Evolutionary conservation across 92 coral and sea anemone species (phyloP), one percentile per base, ranked within the genome.

Genomic region (Desmophyllum pertusum): DNA sequence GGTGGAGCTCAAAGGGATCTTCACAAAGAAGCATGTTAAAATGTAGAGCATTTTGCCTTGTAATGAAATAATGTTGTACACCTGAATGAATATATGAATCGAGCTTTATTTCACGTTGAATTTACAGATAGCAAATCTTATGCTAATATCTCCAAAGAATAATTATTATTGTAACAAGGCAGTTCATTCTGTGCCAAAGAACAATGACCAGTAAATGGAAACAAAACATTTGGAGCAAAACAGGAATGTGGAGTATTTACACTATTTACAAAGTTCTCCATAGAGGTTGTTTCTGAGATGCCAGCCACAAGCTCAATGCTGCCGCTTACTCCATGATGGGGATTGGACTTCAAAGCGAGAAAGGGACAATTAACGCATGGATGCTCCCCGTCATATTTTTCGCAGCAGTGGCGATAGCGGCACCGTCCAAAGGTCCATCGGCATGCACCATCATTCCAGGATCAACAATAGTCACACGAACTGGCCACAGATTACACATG

Each of bases 361-460:
- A 69, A 69, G 50, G 75, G 29, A 67, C 73, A 30, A n/a, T 67
- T 67, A n/a, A 67, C 73, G 0, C 31, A 6, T 29, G 75, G 52
- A 52, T 70, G 75, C 6, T 21, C 51, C 1, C 75, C 75, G 21
- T 70, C 52, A 14, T 33, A 70, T 8, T 41, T 19, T 11, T 70
- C 33, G n/a, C 75, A 41, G 75, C 75, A 6, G 75, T 70, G 55
- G 35, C 35, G 75, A 19, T 70, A 70, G 5, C 52, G 33, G 35
- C 75, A 70, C 3, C 41, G 75, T 23, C 52, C 75, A 70, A 70
- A 70, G 51, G 75, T 31, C 51, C 52, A 70, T 1, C 17, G 52
- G 10, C 10, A n/a, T n/a, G n/a, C n/a, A n/a, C n/a, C n/a, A n/a
- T n/a, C n/a, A n/a, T n/a, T n/a, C n/a, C n/a, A n/a, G n/a, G n/a